phyloP scores from a whole-genome alignment of 2,888 invertebrate genomes.

The Cheilosia soror region DNA sequence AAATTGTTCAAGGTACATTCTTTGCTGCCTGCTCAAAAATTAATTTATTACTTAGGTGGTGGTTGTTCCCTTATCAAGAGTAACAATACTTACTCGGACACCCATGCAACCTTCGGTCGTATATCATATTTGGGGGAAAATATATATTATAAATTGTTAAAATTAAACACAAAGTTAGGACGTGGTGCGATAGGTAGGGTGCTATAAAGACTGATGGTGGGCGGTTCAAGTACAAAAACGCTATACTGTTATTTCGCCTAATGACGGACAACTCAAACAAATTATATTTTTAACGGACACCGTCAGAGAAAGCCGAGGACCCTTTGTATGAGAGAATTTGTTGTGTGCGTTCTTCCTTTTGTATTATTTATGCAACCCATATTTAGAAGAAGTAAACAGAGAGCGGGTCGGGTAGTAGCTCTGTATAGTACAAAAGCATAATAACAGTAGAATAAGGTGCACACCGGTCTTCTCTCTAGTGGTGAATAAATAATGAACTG shows the following conservation, averaged over 20 bases:
- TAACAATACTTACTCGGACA: background rate
- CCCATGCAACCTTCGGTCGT: background rate
- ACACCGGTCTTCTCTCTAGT: constrained; percentile 28
- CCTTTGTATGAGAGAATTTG: constrained; percentile 1
- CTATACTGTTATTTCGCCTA: constrained; percentile 54
- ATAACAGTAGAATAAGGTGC: constrained; percentile 48
- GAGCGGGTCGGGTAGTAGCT: background rate
- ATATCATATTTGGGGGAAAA: background rate
- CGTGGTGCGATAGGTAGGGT: background rate
- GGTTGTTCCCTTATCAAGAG: constrained; percentile 25
- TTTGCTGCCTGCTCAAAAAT: constrained; percentile 25
- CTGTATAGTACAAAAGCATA: constrained; percentile 20
- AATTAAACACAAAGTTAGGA: constrained; percentile 18
- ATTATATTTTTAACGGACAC: constrained; percentile 56
- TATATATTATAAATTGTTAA: constrained; percentile 38
- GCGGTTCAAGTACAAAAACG: background rate
- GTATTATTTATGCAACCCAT: constrained; percentile 62
- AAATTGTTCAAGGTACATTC: too few species aligned
- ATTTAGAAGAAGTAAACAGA: constrained; percentile 27
- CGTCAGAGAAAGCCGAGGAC: constrained; percentile 5
- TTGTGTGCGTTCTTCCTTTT: constrained; percentile 18
- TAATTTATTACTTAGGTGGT: constrained; percentile 41
- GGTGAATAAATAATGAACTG: constrained; percentile 63
- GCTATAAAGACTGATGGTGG: background rate
- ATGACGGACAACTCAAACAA: constrained; percentile 67